Evolutionary conservation across 2,888 invertebrate species (phyloP).

Genomic region (Autographa pulchrina): DNA sequence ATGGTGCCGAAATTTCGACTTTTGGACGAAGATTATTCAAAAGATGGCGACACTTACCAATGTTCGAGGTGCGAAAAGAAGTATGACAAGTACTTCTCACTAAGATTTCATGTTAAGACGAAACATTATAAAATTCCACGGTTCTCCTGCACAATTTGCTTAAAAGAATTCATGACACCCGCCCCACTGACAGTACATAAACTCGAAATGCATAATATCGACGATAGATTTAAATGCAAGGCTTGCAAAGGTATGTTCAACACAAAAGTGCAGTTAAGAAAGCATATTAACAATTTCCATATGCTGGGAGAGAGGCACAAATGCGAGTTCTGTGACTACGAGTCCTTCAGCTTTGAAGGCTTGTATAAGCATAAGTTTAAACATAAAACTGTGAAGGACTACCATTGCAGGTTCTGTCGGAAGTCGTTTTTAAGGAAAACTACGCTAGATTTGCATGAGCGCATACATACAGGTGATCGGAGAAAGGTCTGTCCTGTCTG

Average conservation of each 20-base stretch:
- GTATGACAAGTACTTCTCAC: constrained; percentile 69
- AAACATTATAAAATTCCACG: constrained; percentile 76
- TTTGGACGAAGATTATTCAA: constrained; percentile 68
- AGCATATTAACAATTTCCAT: constrained; percentile 78
- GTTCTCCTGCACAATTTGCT: constrained; percentile 69
- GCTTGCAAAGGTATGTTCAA: constrained; percentile 79
- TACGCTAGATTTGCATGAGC: constrained; percentile 75
- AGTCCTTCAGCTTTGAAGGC: constrained; percentile 72
- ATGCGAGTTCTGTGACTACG: constrained; percentile 79
- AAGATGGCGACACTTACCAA: constrained; percentile 63
- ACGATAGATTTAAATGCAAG: constrained; percentile 78
- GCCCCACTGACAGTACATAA: constrained; percentile 75
- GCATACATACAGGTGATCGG: constrained; percentile 81
- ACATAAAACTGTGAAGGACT: constrained; percentile 80
- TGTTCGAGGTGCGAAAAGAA: constrained; percentile 72
- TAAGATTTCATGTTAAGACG: constrained; percentile 73
- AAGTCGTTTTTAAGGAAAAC: constrained; percentile 82
- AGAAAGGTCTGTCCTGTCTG: constrained; percentile 78
- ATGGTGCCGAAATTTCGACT: constrained; percentile 68
- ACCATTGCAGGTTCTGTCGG: constrained; percentile 81
- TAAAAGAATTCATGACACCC: constrained; percentile 71
- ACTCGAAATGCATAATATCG: constrained; percentile 73
- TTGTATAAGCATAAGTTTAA: constrained; percentile 81
- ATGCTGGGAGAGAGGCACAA: constrained; percentile 79
- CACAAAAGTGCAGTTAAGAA: constrained; percentile 70